A percentile compares a stretch with the other conserved stretches of the same genome.
phyloP scores from a whole-genome alignment of 2,113 vertebrate genomes.

The Galbula dea region DNA sequence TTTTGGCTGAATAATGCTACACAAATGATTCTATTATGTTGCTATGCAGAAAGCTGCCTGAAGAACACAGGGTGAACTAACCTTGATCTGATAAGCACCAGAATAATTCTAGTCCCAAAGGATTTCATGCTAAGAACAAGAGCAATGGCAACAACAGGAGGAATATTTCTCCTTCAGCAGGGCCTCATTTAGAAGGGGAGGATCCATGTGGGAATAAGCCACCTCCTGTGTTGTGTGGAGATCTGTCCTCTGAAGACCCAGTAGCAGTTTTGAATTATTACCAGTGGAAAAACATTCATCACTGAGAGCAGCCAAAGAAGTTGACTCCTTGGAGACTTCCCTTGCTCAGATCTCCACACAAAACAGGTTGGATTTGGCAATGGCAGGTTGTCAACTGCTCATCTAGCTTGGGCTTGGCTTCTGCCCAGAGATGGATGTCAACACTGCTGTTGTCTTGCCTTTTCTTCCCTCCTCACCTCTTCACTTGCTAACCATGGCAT shows the following conservation, averaged over 20 bases:
- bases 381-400: background rate
- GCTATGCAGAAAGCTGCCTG: conserved; percentile 3
- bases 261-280: background rate
- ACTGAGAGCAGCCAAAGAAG: background rate
- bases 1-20: background rate
- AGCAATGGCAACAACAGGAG: background rate
- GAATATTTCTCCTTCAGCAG: background rate
- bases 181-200: background rate
- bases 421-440: background rate
- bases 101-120: background rate
- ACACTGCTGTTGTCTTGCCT: background rate
- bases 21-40: background rate
- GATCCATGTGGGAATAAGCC: background rate
- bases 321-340: background rate
- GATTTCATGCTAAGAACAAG: background rate
- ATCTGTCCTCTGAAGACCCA: background rate
- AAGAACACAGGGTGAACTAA: background rate
- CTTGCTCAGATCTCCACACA: background rate
- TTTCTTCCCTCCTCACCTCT: background rate
- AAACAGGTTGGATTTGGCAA: background rate
- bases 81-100: background rate
- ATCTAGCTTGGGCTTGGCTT: background rate
- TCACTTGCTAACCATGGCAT: background rate
- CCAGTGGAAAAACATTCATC: background rate
- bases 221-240: background rate